Evolutionary conservation across 2,797 vertebrate species (phyloP).

Genomic region (Lutjanus argentimaculatus): DNA sequence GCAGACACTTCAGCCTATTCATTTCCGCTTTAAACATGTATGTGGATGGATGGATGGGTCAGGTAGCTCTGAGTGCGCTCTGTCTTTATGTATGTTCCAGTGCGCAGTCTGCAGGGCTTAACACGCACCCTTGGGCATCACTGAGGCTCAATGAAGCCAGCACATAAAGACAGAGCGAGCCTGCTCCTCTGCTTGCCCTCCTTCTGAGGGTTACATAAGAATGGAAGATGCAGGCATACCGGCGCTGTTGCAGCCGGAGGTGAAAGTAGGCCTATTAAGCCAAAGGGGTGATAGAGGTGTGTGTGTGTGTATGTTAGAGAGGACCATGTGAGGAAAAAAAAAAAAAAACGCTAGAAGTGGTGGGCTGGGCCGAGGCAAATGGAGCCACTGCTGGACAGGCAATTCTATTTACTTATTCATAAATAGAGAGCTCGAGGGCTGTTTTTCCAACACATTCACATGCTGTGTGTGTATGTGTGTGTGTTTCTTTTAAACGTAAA

Average conservation of each 20-base stretch:
- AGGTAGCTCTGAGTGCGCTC: conserved; percentile 59
- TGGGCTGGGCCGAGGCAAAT: conserved; percentile 57
- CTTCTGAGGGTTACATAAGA: conserved; percentile 79
- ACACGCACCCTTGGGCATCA: conserved; percentile 69
- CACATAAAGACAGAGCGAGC: conserved; percentile 68
- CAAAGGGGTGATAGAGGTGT: conserved; percentile 57
- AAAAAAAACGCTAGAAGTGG: conserved; percentile 35
- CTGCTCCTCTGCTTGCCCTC: conserved; percentile 64
- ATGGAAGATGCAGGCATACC: conserved; percentile 58
- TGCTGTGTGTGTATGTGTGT: background rate
- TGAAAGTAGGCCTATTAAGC: conserved; percentile 66
- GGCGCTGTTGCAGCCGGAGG: conserved; percentile 65
- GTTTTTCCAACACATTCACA: conserved; percentile 42
- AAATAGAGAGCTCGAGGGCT: conserved; percentile 48
- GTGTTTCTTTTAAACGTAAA: conserved; percentile 16
- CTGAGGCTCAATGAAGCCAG: conserved; percentile 77
- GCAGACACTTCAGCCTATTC: conserved; percentile 62
- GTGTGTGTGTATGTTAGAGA: conserved; percentile 23
- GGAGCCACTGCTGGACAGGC: conserved; percentile 53
- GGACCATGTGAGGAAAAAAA: conserved; percentile 23
- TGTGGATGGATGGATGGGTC: conserved; percentile 67
- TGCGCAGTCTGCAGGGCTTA: conserved; percentile 70
- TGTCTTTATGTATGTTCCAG: conserved; percentile 76
- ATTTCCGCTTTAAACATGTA: conserved; percentile 69
- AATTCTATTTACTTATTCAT: conserved; percentile 75